Evolutionary conservation across 2,113 vertebrate genomes (phyloP), one percentile per base, ranked within the genome.

Genomic region (Siniperca chuatsi): DNA sequence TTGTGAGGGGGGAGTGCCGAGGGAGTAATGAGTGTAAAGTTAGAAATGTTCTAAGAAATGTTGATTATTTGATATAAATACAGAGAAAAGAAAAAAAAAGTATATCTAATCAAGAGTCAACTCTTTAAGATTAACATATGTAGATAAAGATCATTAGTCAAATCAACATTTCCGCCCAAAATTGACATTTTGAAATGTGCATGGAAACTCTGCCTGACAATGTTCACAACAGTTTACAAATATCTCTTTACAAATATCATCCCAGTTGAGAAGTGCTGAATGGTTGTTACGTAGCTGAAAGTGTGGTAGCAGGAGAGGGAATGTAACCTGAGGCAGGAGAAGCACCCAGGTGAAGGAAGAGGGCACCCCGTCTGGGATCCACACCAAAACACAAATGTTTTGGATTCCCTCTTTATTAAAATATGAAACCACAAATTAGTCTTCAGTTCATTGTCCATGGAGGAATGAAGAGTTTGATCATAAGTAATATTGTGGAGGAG

Each of bases 381-480:
- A 21, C 58, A 35, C 4, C 40, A 35, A 25, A 79, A 62, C 4
- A 64, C 21, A 15, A 40, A 40, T 40, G 15, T 33, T 70, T 25
- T 62, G 44, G 15, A 46, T 18, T 57, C 23, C 1, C 10, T 11
- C 33, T 37, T 35, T 55, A 55, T 71, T 21, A 71, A 65, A 75
- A 64, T 9, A 46, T 23, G 7, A 78, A 25, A 25, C 7, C 37
- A 57, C 15, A 69, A 29, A 52, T 68, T 21, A 23, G 20, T 25
- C 44, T 52, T 71, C 5, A 37, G 9, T 70, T 52, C 4, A 37
- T 25, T 50, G 23, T 23, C 57, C 40, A 55, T 54, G 12, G 44
- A 60, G 18, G 44, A 50, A 42, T 79, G 12, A 60, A n/a, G 52
- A 35, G 33, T 73, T 58, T 76, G 21, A 79, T 42, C 20, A 21